Evolutionary conservation across 2,113 vertebrate species (phyloP).

Genomic region (Loxodonta africana): DNA sequence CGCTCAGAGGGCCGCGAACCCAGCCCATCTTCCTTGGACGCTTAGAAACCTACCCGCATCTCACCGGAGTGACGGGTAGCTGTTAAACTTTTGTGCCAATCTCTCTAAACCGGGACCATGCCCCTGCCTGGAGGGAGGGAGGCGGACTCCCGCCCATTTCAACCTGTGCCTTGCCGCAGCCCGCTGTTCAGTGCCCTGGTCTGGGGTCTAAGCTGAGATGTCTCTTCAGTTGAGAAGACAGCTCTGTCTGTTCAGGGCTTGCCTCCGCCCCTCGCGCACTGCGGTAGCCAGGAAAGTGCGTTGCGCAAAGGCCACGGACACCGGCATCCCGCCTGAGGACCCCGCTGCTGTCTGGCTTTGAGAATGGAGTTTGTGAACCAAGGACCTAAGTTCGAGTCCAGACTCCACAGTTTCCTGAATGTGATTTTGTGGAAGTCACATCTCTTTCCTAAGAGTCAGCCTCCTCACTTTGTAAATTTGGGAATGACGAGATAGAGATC

Average conservation of each 20-base stretch:
- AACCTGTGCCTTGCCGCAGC: neutral
- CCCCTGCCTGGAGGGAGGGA: neutral
- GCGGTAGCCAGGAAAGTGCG: neutral
- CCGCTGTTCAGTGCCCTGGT: neutral
- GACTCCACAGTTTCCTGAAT: neutral
- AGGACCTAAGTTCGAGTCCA: neutral
- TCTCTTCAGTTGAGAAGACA: neutral
- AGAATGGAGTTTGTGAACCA: neutral
- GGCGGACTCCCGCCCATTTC: neutral
- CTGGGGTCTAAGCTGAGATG: neutral
- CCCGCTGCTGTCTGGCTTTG: neutral
- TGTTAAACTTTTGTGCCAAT: neutral
- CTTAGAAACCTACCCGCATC: neutral
- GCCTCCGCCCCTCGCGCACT: fast-evolving
- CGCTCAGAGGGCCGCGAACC: no score
- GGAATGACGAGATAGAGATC: neutral
- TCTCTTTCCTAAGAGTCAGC: neutral
- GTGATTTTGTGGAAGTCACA: neutral
- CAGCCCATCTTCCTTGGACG: neutral
- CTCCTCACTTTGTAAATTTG: neutral
- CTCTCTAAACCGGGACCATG: neutral
- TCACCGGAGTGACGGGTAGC: neutral
- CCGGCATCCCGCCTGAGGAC: neutral
- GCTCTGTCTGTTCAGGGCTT: fast-evolving
- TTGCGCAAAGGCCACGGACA: fast-evolving